Base-by-base conservation (phyloP, 2,888 invertebrate genomes). In the Hipparchia semele region DNA sequence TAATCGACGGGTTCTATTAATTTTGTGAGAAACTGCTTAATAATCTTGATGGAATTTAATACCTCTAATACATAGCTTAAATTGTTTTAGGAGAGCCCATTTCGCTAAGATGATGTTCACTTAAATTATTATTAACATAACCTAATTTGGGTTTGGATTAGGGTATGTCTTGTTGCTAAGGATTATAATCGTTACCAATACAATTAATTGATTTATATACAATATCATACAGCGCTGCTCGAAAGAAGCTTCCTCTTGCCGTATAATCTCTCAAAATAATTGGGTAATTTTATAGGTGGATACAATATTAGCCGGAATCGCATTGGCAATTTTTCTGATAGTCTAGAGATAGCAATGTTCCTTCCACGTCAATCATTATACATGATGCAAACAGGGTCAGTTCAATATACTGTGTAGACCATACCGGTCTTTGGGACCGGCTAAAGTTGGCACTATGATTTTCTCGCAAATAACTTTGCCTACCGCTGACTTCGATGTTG, bases 21-120 rank as follows among this genome's bases (percentile, higher is more conserved):
- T 69, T 53, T 39, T 39, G 39, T 33, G 51, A 39, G 61, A 61
- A 69, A 69, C 51, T 68, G 51, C 60, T 33, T 51, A 60, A 39
- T 69, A 69, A 69, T 69, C 69, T 53, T 69, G 53, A 53, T 69
- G 61, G 61, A 61, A 60, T 53, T 69, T 68, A 60, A 68, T 68
- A 49, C 59, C 33, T 60, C 51, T 69, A 69, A 69, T 69, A 53
- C 61, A 53, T 49, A 68, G 59, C 59, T 59, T 68, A 33, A 23
- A 68, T 59, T 68, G 59, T 59, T 68, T 60, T 59, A 59, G 59
- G 68, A 68, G 23, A 58, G 23, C 39, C 45, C 49, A 23, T 58
- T 58, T 59, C 46, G 49, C 23, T 46, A 49, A 46, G 23, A 59
- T 46, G 10, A 59, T 49, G 68, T 13, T 59, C 59, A 56, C 46